Percentiles rank a stretch among this genome's conserved stretches.
Conservation (phyloP, 2,888 invertebrate species). For the Cosmia pyralina region DNA sequence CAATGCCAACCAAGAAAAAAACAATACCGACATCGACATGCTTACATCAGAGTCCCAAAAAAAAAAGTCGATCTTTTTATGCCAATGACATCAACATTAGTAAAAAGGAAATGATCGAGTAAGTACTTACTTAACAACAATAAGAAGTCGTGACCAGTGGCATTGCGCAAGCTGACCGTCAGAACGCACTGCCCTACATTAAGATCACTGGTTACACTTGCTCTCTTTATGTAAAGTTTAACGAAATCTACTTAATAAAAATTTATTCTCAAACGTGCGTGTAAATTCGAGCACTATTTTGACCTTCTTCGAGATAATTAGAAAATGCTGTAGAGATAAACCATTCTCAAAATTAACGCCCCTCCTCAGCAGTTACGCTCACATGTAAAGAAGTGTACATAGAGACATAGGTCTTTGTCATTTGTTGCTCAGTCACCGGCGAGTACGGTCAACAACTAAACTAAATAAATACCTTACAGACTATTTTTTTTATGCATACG, state of each 20-base stretch:
- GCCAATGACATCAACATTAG: conserved; percentile 9
- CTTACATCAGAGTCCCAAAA: neutral
- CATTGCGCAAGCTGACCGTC: conserved; percentile 44
- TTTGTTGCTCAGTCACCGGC: too few species aligned
- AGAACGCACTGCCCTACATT: conserved; percentile 44
- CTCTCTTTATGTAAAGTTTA: conserved; percentile 12
- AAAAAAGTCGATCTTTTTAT: neutral
- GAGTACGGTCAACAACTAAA: too few species aligned
- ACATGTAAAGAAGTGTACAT: too few species aligned
- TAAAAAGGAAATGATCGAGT: conserved; percentile 15
- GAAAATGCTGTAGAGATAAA: too few species aligned
- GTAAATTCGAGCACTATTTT: too few species aligned
- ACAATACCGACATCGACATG: neutral
- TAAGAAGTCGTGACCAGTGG: conserved; percentile 44
- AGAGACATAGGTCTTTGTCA: too few species aligned
- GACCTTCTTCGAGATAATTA: too few species aligned
- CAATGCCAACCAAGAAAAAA: neutral
- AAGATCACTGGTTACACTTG: conserved; percentile 13
- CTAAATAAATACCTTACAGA: too few species aligned
- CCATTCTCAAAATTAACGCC: too few species aligned
- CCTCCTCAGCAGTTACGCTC: too few species aligned
- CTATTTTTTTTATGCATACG: too few species aligned
- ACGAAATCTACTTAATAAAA: neutral
- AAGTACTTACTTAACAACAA: conserved; percentile 12
- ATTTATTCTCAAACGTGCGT: neutral